Base-by-base conservation (phyloP, 2,797 vertebrate species). In the Muscicapa striata region DNA sequence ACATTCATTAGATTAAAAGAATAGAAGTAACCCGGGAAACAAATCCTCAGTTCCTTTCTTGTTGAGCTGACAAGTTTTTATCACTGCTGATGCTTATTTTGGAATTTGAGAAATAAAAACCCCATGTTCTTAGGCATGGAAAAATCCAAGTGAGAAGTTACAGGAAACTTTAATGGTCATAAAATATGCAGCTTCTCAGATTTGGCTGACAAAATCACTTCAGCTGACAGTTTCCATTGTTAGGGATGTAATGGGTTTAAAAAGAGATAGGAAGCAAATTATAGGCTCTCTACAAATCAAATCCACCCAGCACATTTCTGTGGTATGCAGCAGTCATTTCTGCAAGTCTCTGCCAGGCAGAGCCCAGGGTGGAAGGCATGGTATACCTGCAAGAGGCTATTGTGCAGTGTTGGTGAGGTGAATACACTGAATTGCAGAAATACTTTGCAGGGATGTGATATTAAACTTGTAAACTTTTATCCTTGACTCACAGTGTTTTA, bases 141-240 rank as follows among this genome's bases (percentile, higher is more conserved):
- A 94, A 84, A 84, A 87, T 66, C 79, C 62, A 88, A 89, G 78
- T 84, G 55, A 92, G 87, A 85, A 84, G 52, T 86, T 91, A 76
- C 15, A 79, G 70, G 66, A 94, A 96, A 91, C 55, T 91, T 88
- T 86, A 89, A 86, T 76, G 82, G 90, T 84, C 92, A 94, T 81
- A 92, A 93, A 93, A 92, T 84, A 81, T 76, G 51, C 66, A 84
- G 62, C 14, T 81, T 93, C 73, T 93, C 62, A 76, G 72, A 92
- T 95, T 32, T 89, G 87, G 66, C 92, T 92, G 87, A 94, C 66
- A 86, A 87, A 96, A 93, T 94, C 85, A 78, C 69, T 91, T 92
- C 73, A 88, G 30, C 66, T 94, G 95, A 86, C 85, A 92, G 67
- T 40, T 92, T 91, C 82, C 74, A 49, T 94, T 95, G 89, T 95